These are phyloP conservation scores for Gisinianus flammeolus DNA, from an alignment of 2,888 invertebrate genomes.

Conservation along the genomic window DNA sequence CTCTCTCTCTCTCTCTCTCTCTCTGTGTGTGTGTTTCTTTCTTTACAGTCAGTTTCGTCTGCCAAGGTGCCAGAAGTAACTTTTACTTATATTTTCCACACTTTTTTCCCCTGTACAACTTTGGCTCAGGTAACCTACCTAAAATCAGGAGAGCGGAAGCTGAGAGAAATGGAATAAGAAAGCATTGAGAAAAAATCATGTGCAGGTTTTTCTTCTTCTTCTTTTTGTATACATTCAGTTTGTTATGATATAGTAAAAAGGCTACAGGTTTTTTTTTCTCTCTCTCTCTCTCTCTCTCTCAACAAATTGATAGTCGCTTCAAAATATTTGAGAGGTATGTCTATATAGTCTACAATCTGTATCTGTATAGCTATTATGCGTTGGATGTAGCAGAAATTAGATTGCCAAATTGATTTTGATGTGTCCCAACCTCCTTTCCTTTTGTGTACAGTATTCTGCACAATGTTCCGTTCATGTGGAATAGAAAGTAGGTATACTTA, in stretches of 20 bases:
- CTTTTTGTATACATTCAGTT: too few relatives aligned
- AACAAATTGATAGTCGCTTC: too few relatives aligned
- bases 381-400: too few relatives aligned
- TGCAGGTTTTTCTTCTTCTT: not conserved
- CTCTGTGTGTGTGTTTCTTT: not conserved
- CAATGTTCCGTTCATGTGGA: too few relatives aligned
- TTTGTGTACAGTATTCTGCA: not conserved
- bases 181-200: not conserved
- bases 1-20: slow-evolving; percentile 13
- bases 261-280: too few relatives aligned
- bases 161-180: not conserved
- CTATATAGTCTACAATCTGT: too few relatives aligned
- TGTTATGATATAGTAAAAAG: too few relatives aligned
- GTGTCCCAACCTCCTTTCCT: too few relatives aligned
- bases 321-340: too few relatives aligned
- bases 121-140: not conserved
- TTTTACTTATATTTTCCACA: not conserved
- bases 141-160: slow-evolving; percentile 17
- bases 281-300: too few relatives aligned
- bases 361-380: too few relatives aligned
- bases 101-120: not conserved
- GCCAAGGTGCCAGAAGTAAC: slow-evolving; percentile 8
- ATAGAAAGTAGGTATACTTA: not conserved
- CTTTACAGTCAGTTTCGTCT: slow-evolving; percentile 19
- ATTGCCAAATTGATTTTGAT: too few relatives aligned